Evolutionary conservation across 2,888 invertebrate genomes (phyloP).

Genomic region (Xylota sylvarum): DNA sequence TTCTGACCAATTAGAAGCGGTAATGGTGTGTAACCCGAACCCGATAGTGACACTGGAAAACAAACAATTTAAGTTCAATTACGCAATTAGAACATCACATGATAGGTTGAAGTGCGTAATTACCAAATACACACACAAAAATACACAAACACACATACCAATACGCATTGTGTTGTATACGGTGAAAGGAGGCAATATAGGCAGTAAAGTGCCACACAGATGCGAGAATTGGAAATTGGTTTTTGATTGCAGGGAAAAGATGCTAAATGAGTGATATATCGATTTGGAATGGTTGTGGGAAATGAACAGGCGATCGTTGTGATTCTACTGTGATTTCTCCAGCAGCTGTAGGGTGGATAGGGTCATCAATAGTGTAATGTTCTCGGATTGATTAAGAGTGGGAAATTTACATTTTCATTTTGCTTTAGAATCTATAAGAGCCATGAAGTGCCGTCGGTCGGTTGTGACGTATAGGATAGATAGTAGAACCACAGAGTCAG

Average conservation of each 20-base stretch:
- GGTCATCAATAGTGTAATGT: constrained; percentile 38
- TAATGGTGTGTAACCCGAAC: constrained; percentile 45
- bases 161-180: constrained; percentile 9
- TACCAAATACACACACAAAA: not conserved
- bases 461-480: too few species aligned
- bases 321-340: constrained; percentile 22
- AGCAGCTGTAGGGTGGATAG: constrained; percentile 22
- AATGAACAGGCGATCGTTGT: constrained; percentile 14
- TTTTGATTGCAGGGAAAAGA: constrained; percentile 66
- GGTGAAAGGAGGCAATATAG: not conserved
- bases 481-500: too few species aligned
- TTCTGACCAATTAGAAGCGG: constrained; percentile 40
- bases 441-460: not conserved
- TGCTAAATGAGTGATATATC: constrained; percentile 74
- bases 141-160: not conserved
- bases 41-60: constrained; percentile 21
- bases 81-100: constrained; percentile 28
- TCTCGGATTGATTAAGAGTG: not conserved
- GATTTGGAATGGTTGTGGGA: constrained; percentile 70
- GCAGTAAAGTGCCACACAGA: not conserved
- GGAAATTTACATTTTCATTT: constrained; percentile 7
- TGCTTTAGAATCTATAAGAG: not conserved
- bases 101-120: constrained; percentile 48
- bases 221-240: constrained; percentile 56
- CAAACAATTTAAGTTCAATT: constrained; percentile 51